Percentiles rank a stretch among this genome's conserved stretches.
phyloP scores from a whole-genome alignment of 2,113 vertebrate species.

The Chauna torquata region DNA sequence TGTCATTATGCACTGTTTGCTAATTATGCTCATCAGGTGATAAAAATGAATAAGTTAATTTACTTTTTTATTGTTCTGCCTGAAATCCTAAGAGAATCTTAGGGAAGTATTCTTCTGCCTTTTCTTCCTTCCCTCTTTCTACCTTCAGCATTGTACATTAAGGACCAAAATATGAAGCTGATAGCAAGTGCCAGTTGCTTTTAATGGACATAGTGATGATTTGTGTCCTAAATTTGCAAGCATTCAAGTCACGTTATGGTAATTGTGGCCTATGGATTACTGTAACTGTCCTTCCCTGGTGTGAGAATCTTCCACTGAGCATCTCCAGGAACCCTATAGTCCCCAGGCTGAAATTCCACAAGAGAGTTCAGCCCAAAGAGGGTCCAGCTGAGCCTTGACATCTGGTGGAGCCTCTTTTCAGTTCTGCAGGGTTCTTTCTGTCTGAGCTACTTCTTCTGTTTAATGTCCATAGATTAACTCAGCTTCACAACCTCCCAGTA shows the following conservation, averaged over 20 bases:
- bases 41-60: constrained; percentile 70
- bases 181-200: not conserved
- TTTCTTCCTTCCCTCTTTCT: not conserved
- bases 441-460: not conserved
- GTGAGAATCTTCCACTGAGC: not conserved
- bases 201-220: not conserved
- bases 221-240: not conserved
- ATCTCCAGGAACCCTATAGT: not conserved
- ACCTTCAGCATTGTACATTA: not conserved
- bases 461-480: not conserved
- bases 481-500: not conserved
- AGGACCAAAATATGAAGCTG: not conserved
- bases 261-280: not conserved
- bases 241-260: not conserved
- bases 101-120: constrained; percentile 2
- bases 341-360: not conserved
- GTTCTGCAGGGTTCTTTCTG: not conserved
- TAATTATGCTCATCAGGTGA: constrained; percentile 75
- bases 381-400: not conserved
- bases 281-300: not conserved
- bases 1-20: constrained; percentile 73
- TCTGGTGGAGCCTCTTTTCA: not conserved
- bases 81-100: constrained; percentile 45
- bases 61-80: constrained; percentile 55
- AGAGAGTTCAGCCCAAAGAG: not conserved